Conservation (phyloP, 2,113 vertebrate genomes). For the Hiodon alosoides region DNA sequence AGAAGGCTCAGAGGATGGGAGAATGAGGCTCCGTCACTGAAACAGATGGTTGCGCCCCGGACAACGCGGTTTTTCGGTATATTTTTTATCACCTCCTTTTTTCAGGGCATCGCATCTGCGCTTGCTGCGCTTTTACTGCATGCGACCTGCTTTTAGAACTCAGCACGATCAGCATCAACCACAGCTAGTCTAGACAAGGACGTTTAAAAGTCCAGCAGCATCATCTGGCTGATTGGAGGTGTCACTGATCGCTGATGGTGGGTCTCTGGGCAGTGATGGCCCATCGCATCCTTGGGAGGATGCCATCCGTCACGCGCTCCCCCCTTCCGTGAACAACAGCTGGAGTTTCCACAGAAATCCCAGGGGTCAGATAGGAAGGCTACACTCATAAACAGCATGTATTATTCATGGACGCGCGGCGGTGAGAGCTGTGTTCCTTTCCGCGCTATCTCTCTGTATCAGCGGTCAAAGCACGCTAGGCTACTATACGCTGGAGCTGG, state of each 20-base stretch:
- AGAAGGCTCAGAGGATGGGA: too few relatives aligned
- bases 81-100: too few relatives aligned
- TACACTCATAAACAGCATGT: conserved; percentile 76
- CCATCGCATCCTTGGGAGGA: conserved; percentile 43
- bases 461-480: conserved; percentile 55
- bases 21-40: too few relatives aligned
- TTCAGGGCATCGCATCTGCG: too few relatives aligned
- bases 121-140: too few relatives aligned
- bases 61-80: too few relatives aligned
- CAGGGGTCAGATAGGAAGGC: conserved; percentile 76
- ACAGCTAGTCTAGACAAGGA: neutral
- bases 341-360: conserved; percentile 62
- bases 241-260: conserved; percentile 64
- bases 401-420: conserved; percentile 67
- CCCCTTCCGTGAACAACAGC: conserved; percentile 23
- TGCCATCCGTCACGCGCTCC: conserved; percentile 51
- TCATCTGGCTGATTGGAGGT: conserved; percentile 53
- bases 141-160: too few relatives aligned
- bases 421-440: conserved; percentile 51
- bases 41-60: too few relatives aligned
- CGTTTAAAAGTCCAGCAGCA: neutral
- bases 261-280: conserved; percentile 53
- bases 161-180: too few relatives aligned
- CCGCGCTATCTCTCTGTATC: conserved; percentile 43
- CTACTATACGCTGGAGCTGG: neutral